Evolutionary conservation across 2,113 vertebrate species (phyloP).

Genomic region (Gymnobelideus leadbeateri): DNA sequence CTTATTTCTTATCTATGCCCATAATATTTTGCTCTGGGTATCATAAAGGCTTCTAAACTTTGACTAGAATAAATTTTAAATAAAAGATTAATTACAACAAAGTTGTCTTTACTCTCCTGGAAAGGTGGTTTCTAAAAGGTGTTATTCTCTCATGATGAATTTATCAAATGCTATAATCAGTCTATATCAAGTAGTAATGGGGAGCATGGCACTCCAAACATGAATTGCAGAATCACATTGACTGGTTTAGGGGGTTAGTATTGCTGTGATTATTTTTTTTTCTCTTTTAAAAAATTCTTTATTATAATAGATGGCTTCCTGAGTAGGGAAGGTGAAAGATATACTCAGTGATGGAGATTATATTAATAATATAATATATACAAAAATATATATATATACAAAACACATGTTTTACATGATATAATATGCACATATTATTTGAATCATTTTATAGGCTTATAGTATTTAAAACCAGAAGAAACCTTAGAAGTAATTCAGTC

Average conservation of each 20-base stretch:
- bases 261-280: neutral
- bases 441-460: neutral
- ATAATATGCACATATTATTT: neutral
- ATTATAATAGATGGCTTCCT: neutral
- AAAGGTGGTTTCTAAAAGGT: neutral
- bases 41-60: neutral
- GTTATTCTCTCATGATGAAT: neutral
- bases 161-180: neutral
- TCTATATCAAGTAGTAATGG: neutral
- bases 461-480: neutral
- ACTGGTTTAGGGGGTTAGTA: neutral
- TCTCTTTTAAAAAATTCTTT: neutral
- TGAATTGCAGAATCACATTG: neutral
- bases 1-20: neutral
- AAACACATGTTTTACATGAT: neutral
- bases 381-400: neutral
- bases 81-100: neutral
- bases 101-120: neutral
- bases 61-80: neutral
- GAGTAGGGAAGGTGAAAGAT: neutral
- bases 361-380: neutral
- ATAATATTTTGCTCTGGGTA: neutral
- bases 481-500: neutral
- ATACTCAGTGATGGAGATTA: neutral
- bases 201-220: neutral